Evolutionary conservation across 2,113 vertebrate genomes (phyloP), one percentile per base, ranked within the genome.

Genomic region (Cyprinodon variegatus): DNA sequence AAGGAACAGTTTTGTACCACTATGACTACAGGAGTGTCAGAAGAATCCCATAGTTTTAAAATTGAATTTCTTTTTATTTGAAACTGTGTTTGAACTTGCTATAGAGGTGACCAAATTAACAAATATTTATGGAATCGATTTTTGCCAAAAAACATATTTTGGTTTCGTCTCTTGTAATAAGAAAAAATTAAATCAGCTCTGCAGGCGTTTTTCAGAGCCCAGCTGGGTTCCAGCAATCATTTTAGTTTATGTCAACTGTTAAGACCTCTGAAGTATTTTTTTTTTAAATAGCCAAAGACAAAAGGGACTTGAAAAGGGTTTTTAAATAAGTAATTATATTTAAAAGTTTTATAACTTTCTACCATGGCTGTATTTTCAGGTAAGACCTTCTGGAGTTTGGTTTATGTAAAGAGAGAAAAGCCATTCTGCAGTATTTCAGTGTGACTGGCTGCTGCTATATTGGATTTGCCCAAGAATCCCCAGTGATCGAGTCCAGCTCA

Each of bases 381-480:
- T 20, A 50, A 38, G 8, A 22, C 1, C 0, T 36, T 3, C 64
- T 48, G 46, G 40, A 69, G 39, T 71, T 76, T 53, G 48, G 70
- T 43, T 46, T 69, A 36, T 41, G 53, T 50, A 13, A 14, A 53
- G 29, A 22, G 22, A 48, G 62, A 48, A 69, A 76, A 77, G 70
- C 74, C 74, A 61, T 76, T 37, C n/a, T 71, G 68, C 72, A 46
- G 61, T 65, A 29, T 81, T 72, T 76, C 70, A 67, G 73, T 6
- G 37, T 13, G 13, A 40, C 66, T 20, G 37, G 71, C 76, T 70
- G 79, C 74, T 68, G 72, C 77, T 88, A 62, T 78, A 83, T 84
- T 77, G 81, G 83, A 89, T 90, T 88, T 81, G 45, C 88, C 65
- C 22, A 80, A 73, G 77, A 87, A 82, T 89, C 89, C 91, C 90